Evolutionary conservation across 2,113 vertebrate species (phyloP).

Genomic region (Channa argus): DNA sequence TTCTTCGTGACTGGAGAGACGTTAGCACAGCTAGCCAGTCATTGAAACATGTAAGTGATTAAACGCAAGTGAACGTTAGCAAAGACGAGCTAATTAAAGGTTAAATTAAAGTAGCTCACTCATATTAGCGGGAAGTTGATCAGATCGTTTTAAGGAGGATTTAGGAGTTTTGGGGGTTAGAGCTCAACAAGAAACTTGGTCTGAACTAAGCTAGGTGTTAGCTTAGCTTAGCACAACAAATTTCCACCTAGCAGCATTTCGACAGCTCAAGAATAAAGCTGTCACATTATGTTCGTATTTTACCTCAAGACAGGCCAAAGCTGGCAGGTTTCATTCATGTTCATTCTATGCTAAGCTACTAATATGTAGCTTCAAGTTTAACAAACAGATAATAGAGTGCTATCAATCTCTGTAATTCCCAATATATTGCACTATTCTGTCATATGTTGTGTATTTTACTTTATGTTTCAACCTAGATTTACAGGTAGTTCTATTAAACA

Average conservation of each 20-base stretch:
- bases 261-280: background rate
- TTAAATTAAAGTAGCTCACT: too few relatives aligned
- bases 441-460: background rate
- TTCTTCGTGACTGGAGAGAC: background rate
- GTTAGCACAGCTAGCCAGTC: constrained; percentile 13
- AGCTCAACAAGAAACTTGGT: background rate
- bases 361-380: background rate
- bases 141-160: too few relatives aligned
- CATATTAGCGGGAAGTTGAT: too few relatives aligned
- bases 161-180: too few relatives aligned
- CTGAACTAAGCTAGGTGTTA: background rate
- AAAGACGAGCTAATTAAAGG: too few relatives aligned
- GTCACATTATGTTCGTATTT: background rate
- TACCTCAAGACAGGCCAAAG: background rate
- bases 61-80: background rate
- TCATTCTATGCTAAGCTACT: background rate
- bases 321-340: background rate
- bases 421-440: background rate
- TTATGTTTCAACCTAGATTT: constrained; percentile 9
- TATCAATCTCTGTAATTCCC: background rate
- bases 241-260: background rate
- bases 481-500: constrained; percentile 14
- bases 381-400: background rate
- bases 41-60: background rate
- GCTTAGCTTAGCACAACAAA: too few relatives aligned